These are phyloP conservation scores for Falco naumanni DNA, from an alignment of 2,797 vertebrate genomes.

Conservation along the genomic window DNA sequence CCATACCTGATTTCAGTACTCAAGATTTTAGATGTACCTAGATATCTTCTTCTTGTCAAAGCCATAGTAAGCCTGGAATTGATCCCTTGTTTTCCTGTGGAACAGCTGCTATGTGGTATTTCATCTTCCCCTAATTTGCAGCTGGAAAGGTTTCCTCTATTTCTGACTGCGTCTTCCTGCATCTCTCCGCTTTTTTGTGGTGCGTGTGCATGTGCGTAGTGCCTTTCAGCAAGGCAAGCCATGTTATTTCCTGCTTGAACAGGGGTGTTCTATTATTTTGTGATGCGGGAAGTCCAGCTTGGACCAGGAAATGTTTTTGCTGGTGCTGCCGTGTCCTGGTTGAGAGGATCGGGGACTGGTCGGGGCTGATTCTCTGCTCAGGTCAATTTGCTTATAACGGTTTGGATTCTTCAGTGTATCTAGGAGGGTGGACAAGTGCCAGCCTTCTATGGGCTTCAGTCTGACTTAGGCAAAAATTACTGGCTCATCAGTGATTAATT, in stretches of 20 bases:
- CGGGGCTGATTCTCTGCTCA: not conserved
- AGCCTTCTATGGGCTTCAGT: not conserved
- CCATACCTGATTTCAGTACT: not conserved
- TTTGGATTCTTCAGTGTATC: not conserved
- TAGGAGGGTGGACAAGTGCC: not conserved
- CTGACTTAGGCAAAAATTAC: not conserved
- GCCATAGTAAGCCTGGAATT: not conserved
- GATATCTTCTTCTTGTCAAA: not conserved
- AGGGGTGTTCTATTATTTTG: not conserved
- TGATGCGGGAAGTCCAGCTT: not conserved
- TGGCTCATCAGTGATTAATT: not conserved
- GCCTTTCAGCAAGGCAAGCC: not conserved
- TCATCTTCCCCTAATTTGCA: not conserved
- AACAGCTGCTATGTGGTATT: not conserved
- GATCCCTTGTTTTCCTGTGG: not conserved
- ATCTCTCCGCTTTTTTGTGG: rapidly evolving
- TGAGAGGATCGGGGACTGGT: not conserved
- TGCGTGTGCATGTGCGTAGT: not conserved
- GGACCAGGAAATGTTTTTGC: not conserved
- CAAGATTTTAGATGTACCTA: not conserved
- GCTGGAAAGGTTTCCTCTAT: not conserved
- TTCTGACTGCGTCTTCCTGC: not conserved
- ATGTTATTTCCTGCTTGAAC: not conserved
- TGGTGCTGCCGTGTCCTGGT: not conserved
- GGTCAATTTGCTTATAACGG: not conserved